A percentile compares a stretch with the other conserved stretches of the same genome.
phyloP scores from a whole-genome alignment of 2,113 vertebrate species.

The Halcyon senegalensis region DNA sequence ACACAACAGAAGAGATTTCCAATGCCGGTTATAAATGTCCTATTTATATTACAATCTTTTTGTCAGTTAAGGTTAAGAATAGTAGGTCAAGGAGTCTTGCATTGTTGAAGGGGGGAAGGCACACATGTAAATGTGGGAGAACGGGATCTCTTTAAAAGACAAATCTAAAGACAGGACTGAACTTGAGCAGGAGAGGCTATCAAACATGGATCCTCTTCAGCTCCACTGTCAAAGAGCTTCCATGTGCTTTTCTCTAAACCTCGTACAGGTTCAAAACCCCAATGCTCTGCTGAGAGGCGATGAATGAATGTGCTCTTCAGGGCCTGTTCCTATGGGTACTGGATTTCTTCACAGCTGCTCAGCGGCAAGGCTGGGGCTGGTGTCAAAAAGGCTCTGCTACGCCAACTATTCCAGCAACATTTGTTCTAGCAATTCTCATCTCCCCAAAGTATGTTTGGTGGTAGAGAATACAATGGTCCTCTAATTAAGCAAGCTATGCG shows the following conservation, averaged over 20 bases:
- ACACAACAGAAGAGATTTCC: constrained; percentile 74
- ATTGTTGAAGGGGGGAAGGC: neutral
- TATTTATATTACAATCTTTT: constrained; percentile 71
- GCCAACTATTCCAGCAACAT: constrained; percentile 22
- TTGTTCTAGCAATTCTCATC: constrained; percentile 32
- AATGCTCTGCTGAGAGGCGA: neutral
- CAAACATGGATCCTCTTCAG: neutral
- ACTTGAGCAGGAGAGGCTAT: neutral
- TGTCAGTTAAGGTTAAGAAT: constrained; percentile 70
- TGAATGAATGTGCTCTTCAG: neutral
- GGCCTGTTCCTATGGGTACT: neutral
- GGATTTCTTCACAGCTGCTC: neutral
- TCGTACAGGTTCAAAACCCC: neutral
- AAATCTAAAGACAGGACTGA: neutral
- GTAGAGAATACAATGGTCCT: constrained; percentile 30
- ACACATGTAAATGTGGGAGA: constrained; percentile 13
- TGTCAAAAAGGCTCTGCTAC: neutral
- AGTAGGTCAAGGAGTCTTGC: constrained; percentile 74
- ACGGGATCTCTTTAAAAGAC: neutral
- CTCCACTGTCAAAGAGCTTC: neutral
- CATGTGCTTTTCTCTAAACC: neutral
- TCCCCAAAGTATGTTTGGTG: constrained; percentile 21
- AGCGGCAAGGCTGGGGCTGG: neutral
- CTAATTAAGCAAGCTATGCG: constrained; percentile 42
- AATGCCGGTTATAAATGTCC: constrained; percentile 67